Percentiles rank a stretch among this genome's conserved stretches.
Evolutionary conservation across 2,797 vertebrate genomes (phyloP).

Genomic region (Rallus crepitans): DNA sequence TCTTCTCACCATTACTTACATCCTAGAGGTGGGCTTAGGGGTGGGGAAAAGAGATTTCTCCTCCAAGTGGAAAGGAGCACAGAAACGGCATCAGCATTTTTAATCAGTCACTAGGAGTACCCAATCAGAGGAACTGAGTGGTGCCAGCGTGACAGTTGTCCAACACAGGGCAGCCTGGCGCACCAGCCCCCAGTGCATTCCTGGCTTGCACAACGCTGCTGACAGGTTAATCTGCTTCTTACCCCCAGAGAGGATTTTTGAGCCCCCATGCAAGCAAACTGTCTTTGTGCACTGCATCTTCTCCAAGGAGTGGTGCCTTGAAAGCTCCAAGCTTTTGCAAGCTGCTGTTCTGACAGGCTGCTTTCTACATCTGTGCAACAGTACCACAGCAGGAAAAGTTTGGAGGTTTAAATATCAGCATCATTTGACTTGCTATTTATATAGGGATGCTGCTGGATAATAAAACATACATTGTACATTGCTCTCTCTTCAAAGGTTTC

Average conservation of each 20-base stretch:
- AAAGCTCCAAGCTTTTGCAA: neutral
- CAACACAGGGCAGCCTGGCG: conserved; percentile 59
- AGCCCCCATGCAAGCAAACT: neutral
- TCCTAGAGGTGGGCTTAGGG: conserved; percentile 53
- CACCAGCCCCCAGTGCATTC: neutral
- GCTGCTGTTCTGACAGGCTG: neutral
- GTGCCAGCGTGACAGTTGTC: conserved; percentile 76
- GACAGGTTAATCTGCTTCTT: neutral
- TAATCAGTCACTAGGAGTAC: conserved; percentile 73
- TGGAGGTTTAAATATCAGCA: neutral
- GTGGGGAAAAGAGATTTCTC: conserved; percentile 59
- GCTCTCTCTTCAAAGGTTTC: neutral
- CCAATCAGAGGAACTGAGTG: conserved; percentile 83
- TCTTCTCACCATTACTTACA: conserved; percentile 54
- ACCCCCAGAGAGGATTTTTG: neutral
- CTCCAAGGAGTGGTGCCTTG: fast-evolving
- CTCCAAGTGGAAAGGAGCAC: conserved; percentile 60
- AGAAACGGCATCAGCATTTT: conserved; percentile 79
- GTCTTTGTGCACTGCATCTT: fast-evolving
- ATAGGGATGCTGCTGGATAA: too few species aligned
- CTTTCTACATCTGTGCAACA: neutral
- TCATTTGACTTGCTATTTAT: neutral
- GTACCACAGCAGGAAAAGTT: conserved; percentile 14
- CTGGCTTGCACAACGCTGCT: neutral
- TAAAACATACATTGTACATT: neutral